Base-by-base conservation (phyloP, 1,140 invertebrate genomes). In the Drosophila gunungcola region DNA sequence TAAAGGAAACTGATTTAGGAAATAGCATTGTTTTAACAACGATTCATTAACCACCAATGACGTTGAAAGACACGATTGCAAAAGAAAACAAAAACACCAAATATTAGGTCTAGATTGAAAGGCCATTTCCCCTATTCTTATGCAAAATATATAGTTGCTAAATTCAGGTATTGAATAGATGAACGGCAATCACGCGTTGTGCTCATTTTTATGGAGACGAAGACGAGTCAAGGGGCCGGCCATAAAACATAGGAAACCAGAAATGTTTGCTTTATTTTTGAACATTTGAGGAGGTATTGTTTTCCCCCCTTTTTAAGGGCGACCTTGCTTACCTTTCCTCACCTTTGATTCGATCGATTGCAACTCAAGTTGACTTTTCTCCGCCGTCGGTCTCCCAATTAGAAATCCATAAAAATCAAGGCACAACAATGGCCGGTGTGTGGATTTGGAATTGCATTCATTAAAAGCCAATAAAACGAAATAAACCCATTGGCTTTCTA, bases 401-500 rank as follows among this genome's bases (percentile, higher is more conserved):
- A 81, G 80, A 80, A 81, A 72, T 46, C 60, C 62, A 81, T 81
- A 72, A 81, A 80, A 80, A 65, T 61, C 49, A 52, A 56, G 12
- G 10, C 4, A 27, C 53, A 54, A 78, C 57, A 79, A 72, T 69
- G 73, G 57, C 6, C 49, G 58, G 42, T 57, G 49, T 43, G 56
- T 43, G 52, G 62, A 60, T 54, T 67, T 60, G 72, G 78, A 56
- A 74, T 75, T 77, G 78, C 78, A 74, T 86, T 85, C 78, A 85
- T 85, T 86, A 85, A 85, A 74, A 81, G 48, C 38, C 73, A 70
- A 85, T 85, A 80, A 85, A 81, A 80, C 72, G 48, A 85, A 85
- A 86, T 86, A 85, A 85, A 85, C 81, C 76, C 81, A 85, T 86
- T 85, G 81, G 53, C 73, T 85, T 85, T 85, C 81, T 85, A 85